Evolutionary conservation across 35 echinoderm and acorn worm species (phyloP).

Genomic region (Nesometra sesokonis): DNA sequence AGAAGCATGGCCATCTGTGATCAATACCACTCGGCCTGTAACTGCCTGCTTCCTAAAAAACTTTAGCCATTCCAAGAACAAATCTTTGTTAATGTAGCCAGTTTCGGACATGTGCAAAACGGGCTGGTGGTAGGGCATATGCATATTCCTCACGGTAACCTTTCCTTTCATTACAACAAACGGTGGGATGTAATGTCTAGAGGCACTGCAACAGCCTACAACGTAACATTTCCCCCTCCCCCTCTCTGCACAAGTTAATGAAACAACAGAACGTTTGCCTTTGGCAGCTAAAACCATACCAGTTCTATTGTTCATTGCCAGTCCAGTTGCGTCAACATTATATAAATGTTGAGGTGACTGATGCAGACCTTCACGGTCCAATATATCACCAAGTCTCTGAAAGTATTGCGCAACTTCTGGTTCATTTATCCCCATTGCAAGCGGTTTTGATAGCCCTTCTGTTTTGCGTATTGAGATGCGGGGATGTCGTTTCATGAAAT

Average conservation of each 20-base stretch:
- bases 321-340: conserved; percentile 30
- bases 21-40: no score
- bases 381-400: neutral
- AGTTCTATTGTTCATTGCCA: conserved; percentile 2
- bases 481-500: neutral
- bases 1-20: no score
- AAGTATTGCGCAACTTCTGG: neutral
- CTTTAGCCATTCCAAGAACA: conserved; percentile 30
- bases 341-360: conserved; percentile 2
- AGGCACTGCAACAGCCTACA: conserved; percentile 23
- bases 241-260: conserved; percentile 11
- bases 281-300: no score
- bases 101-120: conserved; percentile 13
- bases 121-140: conserved; percentile 20
- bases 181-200: conserved; percentile 18
- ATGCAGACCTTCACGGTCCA: neutral
- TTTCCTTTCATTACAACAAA: conserved; percentile 43
- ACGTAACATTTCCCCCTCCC: conserved; percentile 29
- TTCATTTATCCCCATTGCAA: conserved; percentile 25
- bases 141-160: neutral
- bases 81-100: conserved; percentile 29
- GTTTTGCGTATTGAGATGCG: neutral
- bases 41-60: conserved; percentile 9
- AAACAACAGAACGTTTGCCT: conserved; percentile 36
- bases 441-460: conserved; percentile 8